Percentiles rank a stretch among this genome's conserved stretches.
phyloP scores from a whole-genome alignment of 2,888 invertebrate species.

The Patella ulyssiponensis region DNA sequence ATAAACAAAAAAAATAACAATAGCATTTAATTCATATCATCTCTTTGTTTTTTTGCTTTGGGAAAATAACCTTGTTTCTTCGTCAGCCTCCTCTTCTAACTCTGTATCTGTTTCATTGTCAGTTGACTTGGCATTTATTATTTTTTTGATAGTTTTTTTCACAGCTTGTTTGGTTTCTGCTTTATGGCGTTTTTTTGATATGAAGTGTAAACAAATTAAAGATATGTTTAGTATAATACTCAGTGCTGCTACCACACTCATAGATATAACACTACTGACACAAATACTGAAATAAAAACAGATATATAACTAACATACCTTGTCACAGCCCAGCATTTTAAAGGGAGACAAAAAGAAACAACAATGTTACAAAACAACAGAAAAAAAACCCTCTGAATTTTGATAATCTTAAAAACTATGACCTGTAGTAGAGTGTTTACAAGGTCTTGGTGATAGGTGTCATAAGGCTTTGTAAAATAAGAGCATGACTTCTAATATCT shows the following conservation, averaged over 20 bases:
- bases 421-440: too few species aligned
- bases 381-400: too few species aligned
- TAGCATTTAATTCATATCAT: conserved; percentile 2
- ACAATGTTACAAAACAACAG: background rate
- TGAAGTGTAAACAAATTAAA: conserved; percentile 44
- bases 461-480: too few species aligned
- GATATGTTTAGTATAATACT: conserved; percentile 50
- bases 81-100: conserved; percentile 1
- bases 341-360: background rate
- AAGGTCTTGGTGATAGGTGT: too few species aligned
- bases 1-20: too few species aligned
- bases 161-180: conserved; percentile 18
- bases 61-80: conserved; percentile 18
- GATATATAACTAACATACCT: too few species aligned
- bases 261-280: conserved; percentile 37
- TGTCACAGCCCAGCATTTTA: too few species aligned
- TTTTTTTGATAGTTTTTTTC: conserved; percentile 19
- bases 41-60: conserved; percentile 10
- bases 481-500: too few species aligned
- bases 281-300: conserved; percentile 44
- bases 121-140: conserved; percentile 10
- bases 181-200: conserved; percentile 26
- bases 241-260: conserved; percentile 42
- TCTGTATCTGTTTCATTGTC: background rate
- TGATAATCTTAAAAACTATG: too few species aligned